Evolutionary conservation across 2,888 invertebrate species (phyloP).

Genomic region (Tachina lurida): DNA sequence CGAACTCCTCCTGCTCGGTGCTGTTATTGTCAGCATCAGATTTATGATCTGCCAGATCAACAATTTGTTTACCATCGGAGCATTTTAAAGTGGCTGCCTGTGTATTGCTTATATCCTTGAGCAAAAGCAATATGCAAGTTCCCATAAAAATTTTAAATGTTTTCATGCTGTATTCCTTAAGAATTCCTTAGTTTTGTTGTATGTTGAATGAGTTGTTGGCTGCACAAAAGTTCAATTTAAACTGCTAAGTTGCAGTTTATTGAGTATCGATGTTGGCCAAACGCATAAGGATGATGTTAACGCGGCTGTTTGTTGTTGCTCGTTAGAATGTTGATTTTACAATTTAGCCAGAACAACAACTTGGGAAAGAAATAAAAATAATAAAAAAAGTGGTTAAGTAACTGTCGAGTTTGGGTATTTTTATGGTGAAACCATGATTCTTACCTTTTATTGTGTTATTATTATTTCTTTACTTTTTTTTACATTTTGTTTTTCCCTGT

Average conservation of each 20-base stretch:
- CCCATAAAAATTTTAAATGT: slow-evolving; percentile 19
- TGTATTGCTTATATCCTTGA: slow-evolving; percentile 7
- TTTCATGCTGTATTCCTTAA: slow-evolving; percentile 28
- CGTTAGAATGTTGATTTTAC: slow-evolving; percentile 12
- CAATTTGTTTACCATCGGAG: background rate
- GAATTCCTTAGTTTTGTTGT: background rate
- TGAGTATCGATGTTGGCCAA: slow-evolving; percentile 18
- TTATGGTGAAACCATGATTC: slow-evolving; percentile 58
- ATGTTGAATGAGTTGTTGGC: background rate
- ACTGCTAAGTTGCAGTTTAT: slow-evolving; percentile 41
- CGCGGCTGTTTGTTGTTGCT: slow-evolving; percentile 19
- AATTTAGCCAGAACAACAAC: slow-evolving; percentile 9
- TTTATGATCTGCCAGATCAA: slow-evolving; percentile 25
- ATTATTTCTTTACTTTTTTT: background rate
- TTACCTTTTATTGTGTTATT: slow-evolving; percentile 36
- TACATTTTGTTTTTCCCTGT: background rate
- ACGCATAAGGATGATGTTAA: slow-evolving; percentile 24
- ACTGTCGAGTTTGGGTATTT: slow-evolving; percentile 52
- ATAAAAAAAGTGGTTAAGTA: slow-evolving; percentile 50
- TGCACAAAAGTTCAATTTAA: slow-evolving; percentile 51
- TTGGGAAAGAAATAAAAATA: background rate
- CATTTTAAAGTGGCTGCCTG: slow-evolving; percentile 54
- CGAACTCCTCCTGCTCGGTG: background rate
- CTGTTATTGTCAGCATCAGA: background rate
- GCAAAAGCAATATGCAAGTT: slow-evolving; percentile 23